Evolutionary conservation across 1,140 invertebrate species (phyloP).

Genomic region (Manduca sexta): DNA sequence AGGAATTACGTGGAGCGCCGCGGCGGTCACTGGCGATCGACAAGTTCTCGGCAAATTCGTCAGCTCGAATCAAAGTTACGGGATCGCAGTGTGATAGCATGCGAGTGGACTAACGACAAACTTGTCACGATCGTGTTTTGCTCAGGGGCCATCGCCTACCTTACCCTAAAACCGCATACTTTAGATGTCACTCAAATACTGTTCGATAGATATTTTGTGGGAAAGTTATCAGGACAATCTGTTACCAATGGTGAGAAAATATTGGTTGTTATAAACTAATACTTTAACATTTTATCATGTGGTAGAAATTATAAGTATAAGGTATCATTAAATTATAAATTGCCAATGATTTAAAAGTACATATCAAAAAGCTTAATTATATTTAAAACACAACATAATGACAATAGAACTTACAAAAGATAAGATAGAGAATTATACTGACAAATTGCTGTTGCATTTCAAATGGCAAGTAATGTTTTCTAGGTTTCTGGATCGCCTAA

Average conservation of each 20-base stretch:
- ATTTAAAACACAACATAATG: too few relatives aligned
- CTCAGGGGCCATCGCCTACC: conserved; percentile 50
- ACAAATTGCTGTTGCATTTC: too few relatives aligned
- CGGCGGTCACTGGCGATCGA: conserved; percentile 40
- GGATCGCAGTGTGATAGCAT: conserved; percentile 39
- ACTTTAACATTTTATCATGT: too few relatives aligned
- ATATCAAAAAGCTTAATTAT: too few relatives aligned
- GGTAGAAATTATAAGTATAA: too few relatives aligned
- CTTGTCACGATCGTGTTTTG: conserved; percentile 50
- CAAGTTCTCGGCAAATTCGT: conserved; percentile 40
- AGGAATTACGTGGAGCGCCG: conserved; percentile 45
- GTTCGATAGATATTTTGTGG: conserved; percentile 62
- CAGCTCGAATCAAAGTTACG: conserved; percentile 53
- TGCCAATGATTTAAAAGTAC: too few relatives aligned
- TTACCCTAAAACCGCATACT: conserved; percentile 44
- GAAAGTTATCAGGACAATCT: conserved; percentile 44
- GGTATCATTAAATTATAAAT: too few relatives aligned
- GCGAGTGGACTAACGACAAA: conserved; percentile 50
- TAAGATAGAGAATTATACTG: too few relatives aligned
- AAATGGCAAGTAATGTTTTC: too few relatives aligned
- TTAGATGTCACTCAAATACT: conserved; percentile 56
- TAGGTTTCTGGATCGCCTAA: too few relatives aligned
- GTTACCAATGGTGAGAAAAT: conserved; percentile 43
- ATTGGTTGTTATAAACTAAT: too few relatives aligned
- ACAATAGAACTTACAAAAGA: too few relatives aligned